Conservation (phyloP, 1,140 invertebrate genomes). For the Myzus persicae region DNA sequence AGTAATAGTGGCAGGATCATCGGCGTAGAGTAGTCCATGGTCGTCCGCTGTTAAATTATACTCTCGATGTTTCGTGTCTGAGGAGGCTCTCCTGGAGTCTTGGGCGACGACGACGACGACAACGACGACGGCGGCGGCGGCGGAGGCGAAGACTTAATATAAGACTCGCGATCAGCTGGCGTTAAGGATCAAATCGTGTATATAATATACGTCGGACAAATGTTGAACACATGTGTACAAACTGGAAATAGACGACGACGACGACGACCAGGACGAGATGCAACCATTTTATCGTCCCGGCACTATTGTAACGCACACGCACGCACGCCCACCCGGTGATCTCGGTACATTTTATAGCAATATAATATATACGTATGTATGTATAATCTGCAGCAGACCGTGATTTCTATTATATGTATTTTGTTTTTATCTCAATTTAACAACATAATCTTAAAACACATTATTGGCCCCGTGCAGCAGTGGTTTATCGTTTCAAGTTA, state of each 20-base stretch:
- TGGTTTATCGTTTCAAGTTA: background rate
- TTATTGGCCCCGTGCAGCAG: background rate
- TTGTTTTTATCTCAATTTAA: conserved; percentile 5
- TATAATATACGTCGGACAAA: background rate
- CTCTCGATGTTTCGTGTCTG: background rate
- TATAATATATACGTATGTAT: background rate
- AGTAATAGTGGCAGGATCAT: conserved; percentile 18
- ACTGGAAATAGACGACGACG: conserved; percentile 33
- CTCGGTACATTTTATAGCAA: background rate
- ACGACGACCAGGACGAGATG: background rate
- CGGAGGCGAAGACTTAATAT: background rate
- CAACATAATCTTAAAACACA: background rate
- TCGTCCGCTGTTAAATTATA: background rate
- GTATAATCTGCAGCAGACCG: background rate
- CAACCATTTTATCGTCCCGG: background rate
- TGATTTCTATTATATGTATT: background rate
- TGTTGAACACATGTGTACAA: conserved; percentile 50
- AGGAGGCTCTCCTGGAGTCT: background rate
- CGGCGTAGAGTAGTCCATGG: conserved; percentile 40
- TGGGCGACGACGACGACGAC: background rate
- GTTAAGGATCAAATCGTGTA: background rate
- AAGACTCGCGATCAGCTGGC: conserved; percentile 30
- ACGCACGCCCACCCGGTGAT: background rate
- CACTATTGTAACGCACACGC: background rate
- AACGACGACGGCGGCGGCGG: too few species aligned